Evolutionary conservation across 1,140 invertebrate genomes (phyloP).

Genomic region (Holcopasites calliopsidis): DNA sequence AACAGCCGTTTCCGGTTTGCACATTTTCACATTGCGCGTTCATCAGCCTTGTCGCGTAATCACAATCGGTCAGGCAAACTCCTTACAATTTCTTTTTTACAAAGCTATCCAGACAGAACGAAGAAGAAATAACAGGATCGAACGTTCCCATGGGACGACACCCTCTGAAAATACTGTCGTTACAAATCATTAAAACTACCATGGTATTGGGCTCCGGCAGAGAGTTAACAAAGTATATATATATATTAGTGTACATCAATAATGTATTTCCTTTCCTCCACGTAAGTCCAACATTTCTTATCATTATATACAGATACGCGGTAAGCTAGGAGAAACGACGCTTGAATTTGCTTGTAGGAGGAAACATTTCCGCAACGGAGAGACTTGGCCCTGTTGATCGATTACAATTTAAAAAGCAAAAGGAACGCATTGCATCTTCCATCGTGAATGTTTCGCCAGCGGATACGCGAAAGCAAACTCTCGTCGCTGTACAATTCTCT

Average conservation of each 20-base stretch:
- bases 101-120: background rate
- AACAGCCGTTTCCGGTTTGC: background rate
- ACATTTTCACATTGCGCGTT: background rate
- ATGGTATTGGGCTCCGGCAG: background rate
- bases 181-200: background rate
- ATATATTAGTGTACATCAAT: constrained; percentile 71
- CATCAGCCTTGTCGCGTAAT: constrained; percentile 5
- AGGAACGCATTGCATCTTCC: constrained; percentile 27
- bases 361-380: constrained; percentile 23
- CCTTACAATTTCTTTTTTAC: background rate
- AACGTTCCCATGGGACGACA: too few relatives aligned
- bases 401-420: background rate
- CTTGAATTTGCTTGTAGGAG: constrained; percentile 3
- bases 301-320: constrained; percentile 78
- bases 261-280: constrained; percentile 71
- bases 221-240: constrained; percentile 23
- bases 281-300: constrained; percentile 69
- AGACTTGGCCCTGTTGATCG: background rate
- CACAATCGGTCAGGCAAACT: background rate
- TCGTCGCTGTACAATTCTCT: constrained; percentile 19
- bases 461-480: background rate
- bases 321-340: constrained; percentile 50
- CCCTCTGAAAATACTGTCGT: background rate
- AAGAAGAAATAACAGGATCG: constrained; percentile 13
- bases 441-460: constrained; percentile 2